Evolutionary conservation across 1,140 invertebrate species (phyloP), one percentile per base, ranked within the genome.

Genomic region (Lordiphosa mommai): DNA sequence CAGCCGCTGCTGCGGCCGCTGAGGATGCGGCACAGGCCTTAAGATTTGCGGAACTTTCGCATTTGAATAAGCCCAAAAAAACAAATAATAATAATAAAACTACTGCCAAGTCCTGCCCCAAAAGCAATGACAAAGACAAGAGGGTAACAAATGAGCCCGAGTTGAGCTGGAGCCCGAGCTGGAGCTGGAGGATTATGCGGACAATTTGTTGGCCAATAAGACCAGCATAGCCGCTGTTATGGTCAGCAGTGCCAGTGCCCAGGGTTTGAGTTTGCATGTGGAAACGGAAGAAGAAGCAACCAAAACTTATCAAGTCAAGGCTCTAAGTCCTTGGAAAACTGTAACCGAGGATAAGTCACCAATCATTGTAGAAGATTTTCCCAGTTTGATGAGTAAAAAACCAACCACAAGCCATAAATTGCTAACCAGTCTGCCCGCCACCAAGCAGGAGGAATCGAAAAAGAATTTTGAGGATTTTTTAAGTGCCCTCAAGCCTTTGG

Each of bases 161-260:
- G n/a, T n/a, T n/a, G n/a, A 33, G 13, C 10, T 8, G 9, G 16
- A 10, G 14, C 20, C 8, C 5, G 70, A 74, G 23, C 4, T 7
- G 9, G 70, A 80, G 2, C 17, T 49, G 0, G 72, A 84, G 1
- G 72, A 84, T 48, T 44, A 79, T 47, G 66, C 69, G 0, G 80
- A 73, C 32, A 61, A 53, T 16, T 8, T 80, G 47, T 23, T 80
- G 51, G 69, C 73, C 29, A 73, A 79, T 12, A 68, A 61, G 13
- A 47, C 29, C 0, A 58, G 47, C 29, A 68, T 73, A 20, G 70
- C 74, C 1, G 82, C 72, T 0, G 61, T 65, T 0, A 76, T 82
- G 77, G 50, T 72, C 13, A 86, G 61, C 58, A 80, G 67, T 44
- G 80, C 69, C 52, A 85, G 61, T 47, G 73, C 70, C 4, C 76